Percentiles rank a stretch among this genome's conserved stretches.
Conservation (phyloP, 2,888 invertebrate species). For the Xestobium rufovillosum region DNA sequence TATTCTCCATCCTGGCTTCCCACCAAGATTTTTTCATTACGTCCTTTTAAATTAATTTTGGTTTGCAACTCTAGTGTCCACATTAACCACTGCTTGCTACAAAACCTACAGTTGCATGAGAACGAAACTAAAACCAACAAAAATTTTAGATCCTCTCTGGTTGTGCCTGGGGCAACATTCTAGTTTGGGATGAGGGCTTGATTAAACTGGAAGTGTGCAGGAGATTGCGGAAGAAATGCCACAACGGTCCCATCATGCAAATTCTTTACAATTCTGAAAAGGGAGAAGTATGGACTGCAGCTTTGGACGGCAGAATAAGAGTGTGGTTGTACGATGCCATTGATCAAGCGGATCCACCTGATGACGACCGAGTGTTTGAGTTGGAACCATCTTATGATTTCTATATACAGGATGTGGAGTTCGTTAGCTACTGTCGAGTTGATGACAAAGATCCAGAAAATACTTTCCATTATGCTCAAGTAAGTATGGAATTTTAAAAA, state of each 20-base stretch:
- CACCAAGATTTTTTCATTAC: neutral
- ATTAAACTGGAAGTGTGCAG: slow-evolving; percentile 78
- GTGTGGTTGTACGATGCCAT: slow-evolving; percentile 90
- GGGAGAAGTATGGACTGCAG: slow-evolving; percentile 42
- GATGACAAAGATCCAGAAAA: slow-evolving; percentile 36
- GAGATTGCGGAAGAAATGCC: slow-evolving; percentile 65
- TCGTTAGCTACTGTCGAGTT: slow-evolving; percentile 50
- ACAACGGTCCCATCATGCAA: slow-evolving; percentile 65
- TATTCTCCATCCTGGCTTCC: slow-evolving; percentile 5
- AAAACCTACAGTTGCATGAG: no score
- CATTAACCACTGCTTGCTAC: no score
- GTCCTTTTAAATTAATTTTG: slow-evolving; percentile 1
- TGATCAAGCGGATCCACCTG: slow-evolving; percentile 77
- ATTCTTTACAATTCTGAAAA: slow-evolving; percentile 39
- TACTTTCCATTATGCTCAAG: slow-evolving; percentile 68
- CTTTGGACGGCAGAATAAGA: slow-evolving; percentile 69
- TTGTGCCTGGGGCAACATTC: slow-evolving; percentile 84
- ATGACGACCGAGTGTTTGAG: slow-evolving; percentile 71
- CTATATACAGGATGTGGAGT: slow-evolving; percentile 44
- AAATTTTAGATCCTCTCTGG: slow-evolving; percentile 67
- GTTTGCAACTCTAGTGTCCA: no score
- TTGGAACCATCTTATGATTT: slow-evolving; percentile 82
- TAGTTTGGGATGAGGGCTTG: slow-evolving; percentile 84
- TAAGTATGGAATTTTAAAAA: slow-evolving; percentile 33
- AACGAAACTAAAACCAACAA: no score